phyloP scores from a whole-genome alignment of 1,140 invertebrate genomes.

The Chironomus tepperi region DNA sequence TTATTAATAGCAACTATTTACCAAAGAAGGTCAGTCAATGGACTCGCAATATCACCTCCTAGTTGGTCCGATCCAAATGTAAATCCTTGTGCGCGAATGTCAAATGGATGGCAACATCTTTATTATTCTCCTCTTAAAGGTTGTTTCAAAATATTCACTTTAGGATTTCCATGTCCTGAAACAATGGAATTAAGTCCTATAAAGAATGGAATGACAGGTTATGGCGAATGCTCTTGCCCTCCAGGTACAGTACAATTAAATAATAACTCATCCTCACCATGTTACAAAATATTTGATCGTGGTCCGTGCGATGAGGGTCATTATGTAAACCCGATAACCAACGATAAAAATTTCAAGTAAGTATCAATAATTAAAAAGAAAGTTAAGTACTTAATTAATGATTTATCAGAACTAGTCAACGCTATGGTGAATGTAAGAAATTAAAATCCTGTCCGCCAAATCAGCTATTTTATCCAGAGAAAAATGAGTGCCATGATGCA shows the following conservation, averaged over 20 bases:
- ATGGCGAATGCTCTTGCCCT: slow-evolving; percentile 64
- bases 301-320: slow-evolving; percentile 61
- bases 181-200: slow-evolving; percentile 69
- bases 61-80: slow-evolving; percentile 70
- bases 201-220: slow-evolving; percentile 39
- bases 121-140: slow-evolving; percentile 73
- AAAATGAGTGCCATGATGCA: slow-evolving; percentile 59
- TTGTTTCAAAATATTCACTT: slow-evolving; percentile 77
- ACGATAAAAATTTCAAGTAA: not conserved
- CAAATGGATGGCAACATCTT: slow-evolving; percentile 68
- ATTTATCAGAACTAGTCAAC: slow-evolving; percentile 32
- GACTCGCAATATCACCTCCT: slow-evolving; percentile 59
- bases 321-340: slow-evolving; percentile 55
- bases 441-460: slow-evolving; percentile 49
- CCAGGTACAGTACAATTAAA: slow-evolving; percentile 58
- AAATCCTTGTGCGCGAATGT: slow-evolving; percentile 70
- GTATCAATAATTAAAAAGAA: not conserved
- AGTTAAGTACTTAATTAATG: not conserved
- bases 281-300: slow-evolving; percentile 58
- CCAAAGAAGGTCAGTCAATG: not conserved
- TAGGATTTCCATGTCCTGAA: slow-evolving; percentile 68
- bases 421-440: slow-evolving; percentile 56
- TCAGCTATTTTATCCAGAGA: slow-evolving; percentile 61
- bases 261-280: slow-evolving; percentile 44
- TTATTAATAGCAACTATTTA: not conserved